These are phyloP conservation scores for Capreolus pygargus DNA, from an alignment of 2,113 vertebrate genomes.

Conservation along the genomic window DNA sequence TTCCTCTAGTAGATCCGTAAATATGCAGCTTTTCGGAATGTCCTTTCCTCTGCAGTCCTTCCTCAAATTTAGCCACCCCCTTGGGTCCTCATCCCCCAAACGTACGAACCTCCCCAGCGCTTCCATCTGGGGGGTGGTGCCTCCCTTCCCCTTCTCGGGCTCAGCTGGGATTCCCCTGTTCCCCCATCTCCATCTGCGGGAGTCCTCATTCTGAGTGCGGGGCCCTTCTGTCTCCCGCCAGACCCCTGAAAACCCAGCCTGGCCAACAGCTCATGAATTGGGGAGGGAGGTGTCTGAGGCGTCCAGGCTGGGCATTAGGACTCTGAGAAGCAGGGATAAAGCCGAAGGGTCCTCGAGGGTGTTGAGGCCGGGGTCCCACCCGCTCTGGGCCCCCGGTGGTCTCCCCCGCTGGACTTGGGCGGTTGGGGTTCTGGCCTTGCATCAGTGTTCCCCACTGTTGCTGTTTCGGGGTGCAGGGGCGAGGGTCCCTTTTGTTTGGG, in stretches of 20 bases:
- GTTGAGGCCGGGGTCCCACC: not conserved
- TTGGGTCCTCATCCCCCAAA: not conserved
- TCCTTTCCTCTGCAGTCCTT: not conserved
- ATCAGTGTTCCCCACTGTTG: fast-evolving
- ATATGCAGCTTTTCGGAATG: not conserved
- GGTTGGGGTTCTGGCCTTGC: not conserved
- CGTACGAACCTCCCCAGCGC: not conserved
- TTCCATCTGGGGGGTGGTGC: not conserved
- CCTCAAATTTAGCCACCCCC: not conserved
- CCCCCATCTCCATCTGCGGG: not conserved
- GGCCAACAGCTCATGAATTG: not conserved
- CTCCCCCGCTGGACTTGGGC: not conserved
- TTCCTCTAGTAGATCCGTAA: not conserved
- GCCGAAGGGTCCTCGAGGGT: not conserved
- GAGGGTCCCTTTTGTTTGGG: slow-evolving; percentile 11
- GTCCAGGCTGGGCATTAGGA: not conserved
- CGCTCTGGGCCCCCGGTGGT: not conserved
- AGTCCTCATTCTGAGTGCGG: not conserved
- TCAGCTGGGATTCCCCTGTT: slow-evolving; percentile 34
- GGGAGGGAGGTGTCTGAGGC: not conserved
- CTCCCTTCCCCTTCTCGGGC: not conserved
- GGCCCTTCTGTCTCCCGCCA: not conserved
- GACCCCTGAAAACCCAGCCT: not conserved
- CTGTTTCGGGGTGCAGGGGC: not conserved
- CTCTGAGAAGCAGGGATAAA: not conserved